These are phyloP conservation scores for Perithous albicinctus DNA, from an alignment of 2,888 invertebrate genomes.

Conservation along the genomic window DNA sequence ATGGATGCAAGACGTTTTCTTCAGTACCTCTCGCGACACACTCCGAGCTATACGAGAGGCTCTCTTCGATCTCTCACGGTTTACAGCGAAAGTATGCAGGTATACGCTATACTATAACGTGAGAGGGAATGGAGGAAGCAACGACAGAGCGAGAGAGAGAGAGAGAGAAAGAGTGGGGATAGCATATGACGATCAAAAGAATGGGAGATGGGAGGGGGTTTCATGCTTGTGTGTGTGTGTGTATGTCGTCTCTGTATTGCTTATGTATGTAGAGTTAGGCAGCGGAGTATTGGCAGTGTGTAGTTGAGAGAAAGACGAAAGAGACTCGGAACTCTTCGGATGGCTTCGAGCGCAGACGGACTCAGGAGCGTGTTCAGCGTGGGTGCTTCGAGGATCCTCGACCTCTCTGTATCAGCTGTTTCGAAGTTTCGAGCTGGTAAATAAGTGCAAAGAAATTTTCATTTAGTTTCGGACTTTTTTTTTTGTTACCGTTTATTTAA, in stretches of 20 bases:
- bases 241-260: neutral
- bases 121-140: neutral
- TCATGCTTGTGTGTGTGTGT: neutral
- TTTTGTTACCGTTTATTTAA: no score
- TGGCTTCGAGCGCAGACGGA: conserved; percentile 25
- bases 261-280: neutral
- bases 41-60: neutral
- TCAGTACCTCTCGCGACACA: neutral
- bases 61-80: conserved; percentile 17
- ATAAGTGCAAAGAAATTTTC: no score
- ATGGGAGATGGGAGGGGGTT: neutral
- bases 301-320: conserved; percentile 17
- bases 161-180: conserved; percentile 11
- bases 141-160: neutral
- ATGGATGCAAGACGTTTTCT: no score
- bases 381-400: neutral
- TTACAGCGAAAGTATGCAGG: conserved; percentile 17
- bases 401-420: conserved; percentile 28
- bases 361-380: conserved; percentile 37
- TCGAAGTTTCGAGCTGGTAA: neutral
- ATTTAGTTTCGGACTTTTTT: neutral
- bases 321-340: conserved; percentile 8
- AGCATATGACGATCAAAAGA: conserved; percentile 30
- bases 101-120: neutral
- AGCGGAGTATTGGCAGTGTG: neutral